phyloP scores from a whole-genome alignment of 2,113 vertebrate genomes.

The Brachypodius melanocephalos region DNA sequence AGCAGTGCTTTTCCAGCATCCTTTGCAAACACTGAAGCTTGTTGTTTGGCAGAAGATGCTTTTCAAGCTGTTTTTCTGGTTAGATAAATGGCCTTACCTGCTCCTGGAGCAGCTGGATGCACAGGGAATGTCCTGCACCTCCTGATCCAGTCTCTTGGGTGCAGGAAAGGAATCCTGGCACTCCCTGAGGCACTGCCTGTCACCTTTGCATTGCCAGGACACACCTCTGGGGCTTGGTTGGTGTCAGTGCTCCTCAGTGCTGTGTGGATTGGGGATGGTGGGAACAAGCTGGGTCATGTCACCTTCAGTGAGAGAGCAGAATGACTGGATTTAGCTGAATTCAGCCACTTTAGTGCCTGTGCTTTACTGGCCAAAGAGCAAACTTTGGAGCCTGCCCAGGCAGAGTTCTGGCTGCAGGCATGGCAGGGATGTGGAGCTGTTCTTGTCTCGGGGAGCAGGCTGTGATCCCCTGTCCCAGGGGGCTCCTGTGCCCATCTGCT shows the following conservation, averaged over 20 bases:
- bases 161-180: background rate
- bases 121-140: background rate
- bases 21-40: background rate
- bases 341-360: background rate
- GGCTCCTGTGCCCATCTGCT: slow-evolving; percentile 30
- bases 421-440: background rate
- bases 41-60: background rate
- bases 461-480: background rate
- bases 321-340: background rate
- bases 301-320: background rate
- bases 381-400: background rate
- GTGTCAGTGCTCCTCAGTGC: background rate
- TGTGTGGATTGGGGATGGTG: background rate
- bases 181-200: background rate
- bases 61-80: background rate
- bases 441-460: background rate
- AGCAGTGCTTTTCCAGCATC: background rate
- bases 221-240: background rate
- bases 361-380: background rate
- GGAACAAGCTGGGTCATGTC: background rate
- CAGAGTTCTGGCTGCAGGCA: background rate
- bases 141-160: background rate
- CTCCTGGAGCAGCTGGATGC: background rate
- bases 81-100: background rate
- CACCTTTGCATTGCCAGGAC: no score